These are phyloP conservation scores for Drosophila miranda DNA, from an alignment of 1,140 invertebrate genomes.

Conservation along the genomic window DNA sequence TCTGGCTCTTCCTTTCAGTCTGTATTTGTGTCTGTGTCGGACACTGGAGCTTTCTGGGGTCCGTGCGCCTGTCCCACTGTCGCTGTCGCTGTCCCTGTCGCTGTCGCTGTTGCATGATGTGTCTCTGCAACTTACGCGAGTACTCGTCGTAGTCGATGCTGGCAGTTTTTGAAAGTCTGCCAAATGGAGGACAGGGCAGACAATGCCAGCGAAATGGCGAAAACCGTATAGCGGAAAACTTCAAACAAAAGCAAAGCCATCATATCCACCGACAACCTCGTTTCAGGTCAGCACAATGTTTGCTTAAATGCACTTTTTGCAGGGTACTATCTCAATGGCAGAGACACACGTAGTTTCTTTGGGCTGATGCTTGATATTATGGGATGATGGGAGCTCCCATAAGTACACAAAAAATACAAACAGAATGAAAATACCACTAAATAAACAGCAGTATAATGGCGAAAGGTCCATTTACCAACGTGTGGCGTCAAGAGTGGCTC, in stretches of 20 bases:
- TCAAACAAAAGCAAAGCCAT: slow-evolving; percentile 16
- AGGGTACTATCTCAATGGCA: neutral
- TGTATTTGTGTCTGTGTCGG: slow-evolving; percentile 17
- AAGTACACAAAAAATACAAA: no score
- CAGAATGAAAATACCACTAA: no score
- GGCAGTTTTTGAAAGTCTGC: slow-evolving; percentile 69
- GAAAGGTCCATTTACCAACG: no score
- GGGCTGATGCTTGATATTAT: no score
- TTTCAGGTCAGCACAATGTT: slow-evolving; percentile 42
- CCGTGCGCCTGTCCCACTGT: slow-evolving; percentile 5
- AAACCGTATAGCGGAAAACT: slow-evolving; percentile 28
- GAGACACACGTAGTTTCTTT: no score
- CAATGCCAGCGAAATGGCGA: slow-evolving; percentile 25
- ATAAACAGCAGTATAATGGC: no score
- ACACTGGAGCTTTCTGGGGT: slow-evolving; percentile 19
- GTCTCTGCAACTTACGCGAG: slow-evolving; percentile 38
- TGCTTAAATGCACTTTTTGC: slow-evolving; percentile 38
- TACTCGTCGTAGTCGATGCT: slow-evolving; percentile 11
- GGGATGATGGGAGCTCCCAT: no score
- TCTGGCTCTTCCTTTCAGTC: slow-evolving; percentile 3
- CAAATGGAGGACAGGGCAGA: slow-evolving; percentile 38
- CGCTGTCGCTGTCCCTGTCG: slow-evolving; percentile 23
- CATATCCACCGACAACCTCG: slow-evolving; percentile 5
- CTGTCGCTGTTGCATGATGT: slow-evolving; percentile 49
- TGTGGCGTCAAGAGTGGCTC: no score